Evolutionary conservation across 2,888 invertebrate genomes (phyloP).

Genomic region (Morpho deidamia): DNA sequence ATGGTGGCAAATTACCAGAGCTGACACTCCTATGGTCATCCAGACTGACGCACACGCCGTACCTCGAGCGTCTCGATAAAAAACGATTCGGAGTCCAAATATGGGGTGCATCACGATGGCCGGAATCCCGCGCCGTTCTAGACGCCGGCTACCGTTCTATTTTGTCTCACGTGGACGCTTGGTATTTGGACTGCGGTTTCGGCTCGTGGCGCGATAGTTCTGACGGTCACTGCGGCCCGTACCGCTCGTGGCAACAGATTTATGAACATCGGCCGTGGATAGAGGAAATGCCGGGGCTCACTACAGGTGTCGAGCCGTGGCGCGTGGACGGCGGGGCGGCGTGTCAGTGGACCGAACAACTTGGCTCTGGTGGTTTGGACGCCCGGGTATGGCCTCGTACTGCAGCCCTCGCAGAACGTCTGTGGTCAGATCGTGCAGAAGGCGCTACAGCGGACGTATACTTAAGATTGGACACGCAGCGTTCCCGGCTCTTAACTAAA

Average conservation of each 20-base stretch:
- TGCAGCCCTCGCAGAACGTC: conserved; percentile 88
- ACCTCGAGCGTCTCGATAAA: conserved; percentile 77
- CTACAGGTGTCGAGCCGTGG: conserved; percentile 60
- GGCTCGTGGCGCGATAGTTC: conserved; percentile 91
- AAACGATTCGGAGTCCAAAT: conserved; percentile 83
- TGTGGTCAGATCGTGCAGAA: conserved; percentile 82
- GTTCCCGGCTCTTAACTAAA: conserved; percentile 79
- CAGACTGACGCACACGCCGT: conserved; percentile 85
- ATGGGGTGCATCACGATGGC: conserved; percentile 91
- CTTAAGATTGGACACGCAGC: conserved; percentile 81
- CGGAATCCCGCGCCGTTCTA: conserved; percentile 86
- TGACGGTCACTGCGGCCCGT: conserved; percentile 92
- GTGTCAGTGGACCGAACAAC: conserved; percentile 92
- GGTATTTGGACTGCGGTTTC: conserved; percentile 93
- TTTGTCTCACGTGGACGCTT: conserved; percentile 91
- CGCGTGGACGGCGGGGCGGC: conserved; percentile 85
- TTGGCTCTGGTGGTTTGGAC: conserved; percentile 85
- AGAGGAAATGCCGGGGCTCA: conserved; percentile 54
- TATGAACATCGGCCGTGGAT: conserved; percentile 91
- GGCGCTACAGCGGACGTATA: conserved; percentile 80
- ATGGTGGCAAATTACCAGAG: conserved; percentile 65
- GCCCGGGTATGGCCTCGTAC: conserved; percentile 90
- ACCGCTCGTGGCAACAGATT: conserved; percentile 91
- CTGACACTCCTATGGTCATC: conserved; percentile 81
- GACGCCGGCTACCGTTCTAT: conserved; percentile 88